Base-by-base conservation (phyloP, 2,888 invertebrate genomes). In the Nomada fucata region DNA sequence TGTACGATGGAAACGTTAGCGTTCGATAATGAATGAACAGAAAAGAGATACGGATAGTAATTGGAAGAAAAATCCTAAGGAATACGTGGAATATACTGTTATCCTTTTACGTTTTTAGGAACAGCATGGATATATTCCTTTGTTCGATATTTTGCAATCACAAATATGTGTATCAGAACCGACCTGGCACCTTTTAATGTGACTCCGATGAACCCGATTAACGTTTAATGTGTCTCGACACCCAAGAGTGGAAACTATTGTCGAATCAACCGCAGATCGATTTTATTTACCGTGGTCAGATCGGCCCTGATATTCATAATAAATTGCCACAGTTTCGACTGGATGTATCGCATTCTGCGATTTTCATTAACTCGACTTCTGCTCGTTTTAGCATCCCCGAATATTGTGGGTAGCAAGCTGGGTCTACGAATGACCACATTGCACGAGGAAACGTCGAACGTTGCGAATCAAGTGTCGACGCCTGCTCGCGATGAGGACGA, bases 401-500 rank as follows among this genome's bases (percentile, higher is more conserved):
- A 97, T 86, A 94, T 95, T 74, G 92, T 93, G 74, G 96, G 97
- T 89, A 96, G 96, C 85, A 98, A 98, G 94, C 94, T 98, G 90
- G 97, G 97, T 63, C 95, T 97, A 90, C 96, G 98, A 64, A 98
- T 98, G 98, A 97, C 97, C 68, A 98, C 98, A 0, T 94, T 98
- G 61, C 97, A 98, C 91, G 98, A 98, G 93, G 98, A 98, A 94
- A 92, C 93, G 44, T 91, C 91, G 50, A 92, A 92, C 79, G 83
- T 87, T 13, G 90, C 91, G 0, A 92, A 92, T 81, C 91, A 92
- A 61, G 64, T 91, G 55, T 88, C 92, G 18, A 92, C 93, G 36
- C 91, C 92, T 0, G 76, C 88, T 10, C 90, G 89, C 29, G 93
- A 92, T 60, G 93, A 93, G 64, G 92, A 93, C 57, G 93, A 92